Conservation (phyloP, 2,113 vertebrate species). For the Sclerurus mexicanus region DNA sequence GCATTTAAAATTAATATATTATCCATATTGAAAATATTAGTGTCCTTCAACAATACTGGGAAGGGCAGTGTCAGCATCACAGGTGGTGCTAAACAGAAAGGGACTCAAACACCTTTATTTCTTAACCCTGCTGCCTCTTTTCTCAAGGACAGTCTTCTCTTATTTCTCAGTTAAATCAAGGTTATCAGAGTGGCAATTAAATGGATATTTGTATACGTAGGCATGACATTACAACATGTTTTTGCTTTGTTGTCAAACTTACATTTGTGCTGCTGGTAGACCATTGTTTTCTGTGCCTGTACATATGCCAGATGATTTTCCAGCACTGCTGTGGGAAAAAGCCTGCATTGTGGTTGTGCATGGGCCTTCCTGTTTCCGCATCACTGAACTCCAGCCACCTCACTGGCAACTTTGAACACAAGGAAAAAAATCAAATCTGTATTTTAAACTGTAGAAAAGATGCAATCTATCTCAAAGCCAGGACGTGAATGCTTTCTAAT, state of each 20-base stretch:
- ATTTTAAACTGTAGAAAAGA: not conserved
- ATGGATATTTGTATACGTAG: not conserved
- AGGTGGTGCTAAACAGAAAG: not conserved
- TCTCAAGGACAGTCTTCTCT: fast-evolving
- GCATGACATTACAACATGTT: not conserved
- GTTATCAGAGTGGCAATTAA: not conserved
- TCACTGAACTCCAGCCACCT: not conserved
- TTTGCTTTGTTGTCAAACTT: not conserved
- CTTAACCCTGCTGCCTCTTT: not conserved
- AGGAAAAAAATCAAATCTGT: not conserved
- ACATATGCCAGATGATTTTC: not conserved
- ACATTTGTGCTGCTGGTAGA: not conserved
- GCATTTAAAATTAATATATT: not conserved
- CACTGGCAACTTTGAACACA: not conserved
- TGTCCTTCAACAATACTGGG: not conserved
- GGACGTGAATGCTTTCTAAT: not conserved
- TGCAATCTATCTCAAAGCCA: not conserved
- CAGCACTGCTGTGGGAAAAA: not conserved
- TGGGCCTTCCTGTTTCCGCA: not conserved
- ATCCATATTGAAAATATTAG: not conserved
- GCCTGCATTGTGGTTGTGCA: not conserved
- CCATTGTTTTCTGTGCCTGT: not conserved
- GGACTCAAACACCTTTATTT: not conserved
- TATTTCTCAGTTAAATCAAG: not conserved
- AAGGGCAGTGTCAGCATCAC: not conserved